A percentile compares a stretch with the other conserved stretches of the same genome.
These are phyloP conservation scores for Alca torda DNA, from an alignment of 2,797 vertebrate species.

Conservation along the genomic window DNA sequence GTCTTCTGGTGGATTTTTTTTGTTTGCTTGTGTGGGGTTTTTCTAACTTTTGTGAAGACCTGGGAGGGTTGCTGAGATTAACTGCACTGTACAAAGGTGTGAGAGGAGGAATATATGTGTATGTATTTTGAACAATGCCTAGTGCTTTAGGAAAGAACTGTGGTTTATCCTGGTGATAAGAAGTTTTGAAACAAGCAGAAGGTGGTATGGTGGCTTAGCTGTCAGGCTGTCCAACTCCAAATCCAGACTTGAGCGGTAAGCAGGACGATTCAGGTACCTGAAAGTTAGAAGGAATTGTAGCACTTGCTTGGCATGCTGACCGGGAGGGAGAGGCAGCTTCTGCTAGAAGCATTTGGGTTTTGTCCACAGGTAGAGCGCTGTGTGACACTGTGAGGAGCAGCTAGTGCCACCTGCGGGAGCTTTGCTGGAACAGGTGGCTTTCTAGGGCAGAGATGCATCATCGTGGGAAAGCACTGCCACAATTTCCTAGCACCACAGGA, in stretches of 20 bases:
- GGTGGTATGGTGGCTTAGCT: background rate
- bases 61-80: background rate
- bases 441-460: accelerated
- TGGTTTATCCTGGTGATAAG: background rate
- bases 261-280: background rate
- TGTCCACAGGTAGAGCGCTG: too few species aligned
- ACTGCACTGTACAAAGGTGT: background rate
- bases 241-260: background rate
- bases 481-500: accelerated
- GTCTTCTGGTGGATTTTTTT: background rate
- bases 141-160: background rate
- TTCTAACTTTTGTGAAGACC: background rate
- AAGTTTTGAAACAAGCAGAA: background rate
- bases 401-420: conserved; percentile 48
- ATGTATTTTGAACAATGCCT: background rate
- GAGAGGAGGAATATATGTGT: background rate
- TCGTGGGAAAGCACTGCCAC: accelerated
- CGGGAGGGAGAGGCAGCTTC: background rate
- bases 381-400: background rate
- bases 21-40: background rate
- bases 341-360: accelerated
- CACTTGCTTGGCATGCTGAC: background rate
- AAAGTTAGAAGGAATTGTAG: background rate
- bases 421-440: background rate
- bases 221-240: background rate